Percentiles rank a stretch among this genome's conserved stretches.
phyloP scores from a whole-genome alignment of 2,113 vertebrate genomes.

The Hemiprocne comata region DNA sequence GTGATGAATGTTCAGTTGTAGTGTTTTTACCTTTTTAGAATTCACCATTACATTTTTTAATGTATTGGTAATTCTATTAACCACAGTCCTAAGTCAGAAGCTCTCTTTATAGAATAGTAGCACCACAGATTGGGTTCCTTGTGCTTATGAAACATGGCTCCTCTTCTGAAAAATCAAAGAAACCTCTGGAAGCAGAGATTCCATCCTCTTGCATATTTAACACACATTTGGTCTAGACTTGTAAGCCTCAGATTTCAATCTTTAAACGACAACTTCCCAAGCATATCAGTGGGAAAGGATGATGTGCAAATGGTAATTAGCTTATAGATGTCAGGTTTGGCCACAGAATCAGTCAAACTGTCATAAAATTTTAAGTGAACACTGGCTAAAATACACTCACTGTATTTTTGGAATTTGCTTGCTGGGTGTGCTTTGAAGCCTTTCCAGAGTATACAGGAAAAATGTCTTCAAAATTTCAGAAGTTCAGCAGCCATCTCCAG shows the following conservation, averaged over 20 bases:
- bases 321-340: neutral
- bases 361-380: neutral
- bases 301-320: neutral
- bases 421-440: slow-evolving; percentile 16
- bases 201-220: neutral
- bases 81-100: neutral
- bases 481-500: slow-evolving; percentile 21
- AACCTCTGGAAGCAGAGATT: neutral
- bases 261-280: neutral
- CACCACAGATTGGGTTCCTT: neutral
- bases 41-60: neutral
- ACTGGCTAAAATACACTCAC: neutral
- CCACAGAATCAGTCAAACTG: neutral
- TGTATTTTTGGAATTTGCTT: neutral
- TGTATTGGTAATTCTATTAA: neutral
- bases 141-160: neutral
- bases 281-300: neutral
- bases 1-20: neutral
- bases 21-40: neutral
- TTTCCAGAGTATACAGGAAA: slow-evolving; percentile 48
- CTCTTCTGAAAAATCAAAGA: neutral
- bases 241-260: neutral
- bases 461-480: slow-evolving; percentile 8
- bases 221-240: neutral
- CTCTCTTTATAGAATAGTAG: neutral